Percentiles rank a stretch among this genome's conserved stretches.
phyloP scores from a whole-genome alignment of 2,888 invertebrate genomes.

The Ichneumoninae sp. region DNA sequence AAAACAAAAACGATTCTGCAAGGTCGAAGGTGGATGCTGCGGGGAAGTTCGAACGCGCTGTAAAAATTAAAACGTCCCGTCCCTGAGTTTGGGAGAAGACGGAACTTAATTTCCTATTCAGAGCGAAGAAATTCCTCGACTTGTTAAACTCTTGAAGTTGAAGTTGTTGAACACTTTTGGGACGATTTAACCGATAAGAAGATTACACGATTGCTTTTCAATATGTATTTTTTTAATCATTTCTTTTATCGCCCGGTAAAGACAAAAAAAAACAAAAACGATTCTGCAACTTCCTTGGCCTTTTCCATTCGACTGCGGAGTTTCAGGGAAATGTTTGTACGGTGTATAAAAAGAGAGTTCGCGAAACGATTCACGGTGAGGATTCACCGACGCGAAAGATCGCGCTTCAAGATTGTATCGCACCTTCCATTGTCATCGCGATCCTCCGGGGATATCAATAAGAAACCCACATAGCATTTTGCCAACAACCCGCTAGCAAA shows the following conservation, averaged over 20 bases:
- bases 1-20: too few species aligned
- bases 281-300: background rate
- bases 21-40: too few species aligned
- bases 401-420: constrained; percentile 33
- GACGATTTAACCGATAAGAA: too few species aligned
- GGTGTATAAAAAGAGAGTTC: background rate
- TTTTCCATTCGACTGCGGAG: background rate
- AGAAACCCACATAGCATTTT: too few species aligned
- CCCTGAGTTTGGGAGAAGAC: too few species aligned
- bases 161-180: too few species aligned
- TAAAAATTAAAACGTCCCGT: too few species aligned
- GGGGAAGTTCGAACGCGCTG: too few species aligned
- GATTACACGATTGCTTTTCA: background rate
- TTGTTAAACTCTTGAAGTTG: too few species aligned
- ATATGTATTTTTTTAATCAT: background rate
- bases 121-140: too few species aligned
- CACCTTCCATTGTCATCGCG: constrained; percentile 41
- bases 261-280: background rate
- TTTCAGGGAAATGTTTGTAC: background rate
- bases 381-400: constrained; percentile 26
- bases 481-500: too few species aligned
- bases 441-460: constrained; percentile 53
- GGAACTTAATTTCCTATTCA: too few species aligned
- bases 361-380: background rate
- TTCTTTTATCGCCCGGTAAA: background rate